Evolutionary conservation across 2,113 vertebrate genomes (phyloP).

Genomic region (Tragelaphus strepsiceros): DNA sequence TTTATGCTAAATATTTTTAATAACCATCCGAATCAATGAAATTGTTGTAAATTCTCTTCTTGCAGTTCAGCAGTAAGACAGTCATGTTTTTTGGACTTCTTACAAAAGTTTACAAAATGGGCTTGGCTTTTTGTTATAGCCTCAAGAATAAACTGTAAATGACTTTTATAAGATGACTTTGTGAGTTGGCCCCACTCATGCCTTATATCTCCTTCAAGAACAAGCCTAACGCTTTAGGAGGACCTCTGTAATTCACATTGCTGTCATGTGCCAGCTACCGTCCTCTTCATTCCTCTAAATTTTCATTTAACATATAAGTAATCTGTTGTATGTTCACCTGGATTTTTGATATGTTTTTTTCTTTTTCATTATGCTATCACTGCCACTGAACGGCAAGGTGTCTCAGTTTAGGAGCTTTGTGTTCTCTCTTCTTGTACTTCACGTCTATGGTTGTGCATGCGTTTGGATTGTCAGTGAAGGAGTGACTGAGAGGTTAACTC

Average conservation of each 20-base stretch:
- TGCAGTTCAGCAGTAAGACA: background rate
- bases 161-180: background rate
- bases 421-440: background rate
- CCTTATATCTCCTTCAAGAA: background rate
- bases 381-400: background rate
- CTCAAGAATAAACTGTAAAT: background rate
- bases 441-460: background rate
- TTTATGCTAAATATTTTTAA: background rate
- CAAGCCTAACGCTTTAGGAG: background rate
- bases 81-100: background rate
- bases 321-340: background rate
- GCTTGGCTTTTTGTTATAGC: background rate
- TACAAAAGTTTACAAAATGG: background rate
- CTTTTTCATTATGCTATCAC: background rate
- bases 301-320: background rate
- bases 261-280: background rate
- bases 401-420: background rate
- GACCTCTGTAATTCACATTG: background rate
- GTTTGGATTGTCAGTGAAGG: background rate
- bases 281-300: background rate
- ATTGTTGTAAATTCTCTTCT: constrained; percentile 22
- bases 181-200: background rate
- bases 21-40: background rate
- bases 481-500: background rate
- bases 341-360: background rate